These are phyloP conservation scores for Botrylloides violaceus DNA, from an alignment of 23 tunicate species.

Conservation along the genomic window DNA sequence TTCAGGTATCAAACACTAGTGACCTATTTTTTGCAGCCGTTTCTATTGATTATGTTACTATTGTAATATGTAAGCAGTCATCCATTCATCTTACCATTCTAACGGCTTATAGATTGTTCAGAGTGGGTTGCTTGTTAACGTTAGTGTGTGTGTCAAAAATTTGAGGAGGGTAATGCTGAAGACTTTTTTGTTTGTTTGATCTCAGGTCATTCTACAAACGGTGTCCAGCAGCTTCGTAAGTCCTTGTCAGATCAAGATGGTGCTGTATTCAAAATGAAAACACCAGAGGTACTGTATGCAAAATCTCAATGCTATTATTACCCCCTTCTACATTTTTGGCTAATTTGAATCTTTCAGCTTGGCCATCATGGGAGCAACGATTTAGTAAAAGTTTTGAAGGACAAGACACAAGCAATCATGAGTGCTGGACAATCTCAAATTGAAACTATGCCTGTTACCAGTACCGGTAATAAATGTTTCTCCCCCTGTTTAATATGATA, in stretches of 20 bases:
- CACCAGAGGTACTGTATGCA: background rate
- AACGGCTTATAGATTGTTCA: no score
- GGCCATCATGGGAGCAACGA: slow-evolving; percentile 1
- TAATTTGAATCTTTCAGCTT: slow-evolving; percentile 1
- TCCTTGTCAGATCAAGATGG: background rate
- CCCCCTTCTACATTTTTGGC: background rate
- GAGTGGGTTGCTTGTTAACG: no score
- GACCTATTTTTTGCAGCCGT: no score
- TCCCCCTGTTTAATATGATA: no score
- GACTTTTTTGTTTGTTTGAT: background rate
- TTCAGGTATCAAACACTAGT: no score
- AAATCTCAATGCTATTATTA: background rate
- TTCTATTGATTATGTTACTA: background rate
- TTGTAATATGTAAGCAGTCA: no score
- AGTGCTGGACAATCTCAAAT: background rate
- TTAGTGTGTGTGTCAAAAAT: background rate
- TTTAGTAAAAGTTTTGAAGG: slow-evolving; percentile 8
- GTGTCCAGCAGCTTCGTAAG: background rate
- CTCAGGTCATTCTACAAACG: slow-evolving; percentile 3
- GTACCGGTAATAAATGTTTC: no score
- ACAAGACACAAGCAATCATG: slow-evolving; percentile 8
- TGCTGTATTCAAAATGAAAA: background rate
- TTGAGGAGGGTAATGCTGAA: background rate
- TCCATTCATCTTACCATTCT: no score
- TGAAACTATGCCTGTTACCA: background rate